Base-by-base conservation (phyloP, 2,113 vertebrate species). In the Takifugu bimaculatus region DNA sequence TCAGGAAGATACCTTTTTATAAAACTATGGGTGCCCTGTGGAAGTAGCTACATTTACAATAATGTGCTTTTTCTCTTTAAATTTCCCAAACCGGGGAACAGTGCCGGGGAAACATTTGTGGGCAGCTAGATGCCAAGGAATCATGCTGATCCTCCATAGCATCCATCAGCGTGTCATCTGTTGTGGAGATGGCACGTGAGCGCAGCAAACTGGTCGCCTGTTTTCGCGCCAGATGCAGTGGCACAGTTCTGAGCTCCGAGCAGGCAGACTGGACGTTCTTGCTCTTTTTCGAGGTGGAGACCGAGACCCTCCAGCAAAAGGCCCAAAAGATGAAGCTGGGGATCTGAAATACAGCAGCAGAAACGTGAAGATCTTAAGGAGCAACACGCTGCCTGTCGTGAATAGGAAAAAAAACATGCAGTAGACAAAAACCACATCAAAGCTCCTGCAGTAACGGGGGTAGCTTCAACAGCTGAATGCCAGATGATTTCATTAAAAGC, bases 81-180 rank as follows among this genome's bases (percentile, higher is more conserved):
- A 6, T 72, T 67, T 77, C 65, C 76, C 26, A 61, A 69, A 65
- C 59, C 45, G 54, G 65, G 57, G 20, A 20, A 20, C 20, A 20
- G 51, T 50, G 50, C 67, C 53, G 55, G 67, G 9, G 11, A 28
- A 45, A 2, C 65, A 50, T 61, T 60, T 65, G 50, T 73, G 49
- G 62, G 58, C 72, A 6, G 27, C 13, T 45, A 43, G 64, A 67
- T 78, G 77, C 74, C 77, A 68, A 54, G 74, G 72, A 82, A 54
- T 77, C 82, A 73, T 43, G 74, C 83, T 87, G 83, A 49, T 82
- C 35, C 14, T 77, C 81, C 82, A 77, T 77, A 85, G 80, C 79
- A 75, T 77, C 69, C 54, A 26, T 57, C 85, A 81, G 78, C 65
- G 76, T 74, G 79, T 75, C 65, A 71, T 76, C 74, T 52, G 69